Evolutionary conservation across 2,797 vertebrate genomes (phyloP), one percentile per base, ranked within the genome.

Genomic region (Parauchenoglanis ngamensis): DNA sequence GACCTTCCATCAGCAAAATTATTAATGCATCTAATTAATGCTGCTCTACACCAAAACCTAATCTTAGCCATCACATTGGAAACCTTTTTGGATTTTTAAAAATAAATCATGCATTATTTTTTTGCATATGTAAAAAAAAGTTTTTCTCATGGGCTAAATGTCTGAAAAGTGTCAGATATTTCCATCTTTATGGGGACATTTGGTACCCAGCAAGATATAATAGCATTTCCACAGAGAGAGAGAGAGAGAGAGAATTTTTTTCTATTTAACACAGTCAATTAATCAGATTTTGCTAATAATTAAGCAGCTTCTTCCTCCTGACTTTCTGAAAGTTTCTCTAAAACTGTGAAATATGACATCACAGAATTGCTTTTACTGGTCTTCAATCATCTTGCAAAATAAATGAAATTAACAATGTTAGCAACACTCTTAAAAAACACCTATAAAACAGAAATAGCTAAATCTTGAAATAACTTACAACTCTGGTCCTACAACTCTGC

Each of bases 281-380:
- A 86, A 87, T 83, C 72, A 86, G 88, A 90, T 77, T 87, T 87
- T 88, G 88, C 84, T 17, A n/a, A 28, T 28, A 87, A 72, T 52
- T n/a, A 12, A 17, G 46, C 46, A 76, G 23, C 25, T 44, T 46
- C 70, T 73, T 40, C 68, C 15, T 8, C n/a, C 35, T 76, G 46
- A 76, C 73, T 52, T 76, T 52, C 46, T 52, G 73, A 76, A 76
- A 28, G 12, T 52, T 75, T 75, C 46, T 76, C 25, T 28, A n/a
- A 49, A n/a, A 52, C n/a, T n/a, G 2, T 17, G 67, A 31, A 28
- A 23, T 73, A n/a, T 49, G 49, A 7, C 72, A 6, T 52, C 4
- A 40, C 19, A 40, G 4, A 79, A 78, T 56, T 31, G n/a, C n/a
- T 56, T 77, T 54, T 31, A 77, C n/a, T 28, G n/a, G 28, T 54